Conservation (phyloP, 2,797 vertebrate genomes). For the Fistularia tabacaria region DNA sequence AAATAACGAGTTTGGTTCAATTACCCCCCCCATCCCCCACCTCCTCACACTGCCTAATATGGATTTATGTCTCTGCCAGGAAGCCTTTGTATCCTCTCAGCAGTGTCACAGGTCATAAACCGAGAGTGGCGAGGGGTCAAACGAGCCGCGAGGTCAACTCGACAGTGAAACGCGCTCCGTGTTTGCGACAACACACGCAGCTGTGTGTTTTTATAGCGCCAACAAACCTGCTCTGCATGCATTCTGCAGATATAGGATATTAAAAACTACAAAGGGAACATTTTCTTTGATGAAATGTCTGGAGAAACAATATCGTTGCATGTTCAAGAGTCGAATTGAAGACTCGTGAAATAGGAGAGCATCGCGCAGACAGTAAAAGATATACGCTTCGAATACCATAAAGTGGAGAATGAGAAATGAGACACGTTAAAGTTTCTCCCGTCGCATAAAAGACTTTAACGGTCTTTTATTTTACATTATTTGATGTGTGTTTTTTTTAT, state of each 20-base stretch:
- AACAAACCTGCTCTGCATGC: no score
- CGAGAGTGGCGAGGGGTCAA: conserved; percentile 81
- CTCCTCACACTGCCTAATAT: conserved; percentile 84
- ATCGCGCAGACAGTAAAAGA: not conserved
- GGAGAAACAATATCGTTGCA: no score
- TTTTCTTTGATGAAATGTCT: not conserved
- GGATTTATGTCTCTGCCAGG: conserved; percentile 84
- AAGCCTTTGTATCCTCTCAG: conserved; percentile 79
- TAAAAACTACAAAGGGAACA: no score
- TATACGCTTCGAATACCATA: conserved; percentile 22
- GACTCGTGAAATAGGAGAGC: not conserved
- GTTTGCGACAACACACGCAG: not conserved
- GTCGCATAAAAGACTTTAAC: conserved; percentile 21
- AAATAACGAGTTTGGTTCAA: conserved; percentile 71
- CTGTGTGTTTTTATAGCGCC: not conserved
- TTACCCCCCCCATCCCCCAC: conserved; percentile 85
- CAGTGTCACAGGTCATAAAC: conserved; percentile 85
- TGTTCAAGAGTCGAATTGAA: no score
- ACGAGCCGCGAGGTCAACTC: conserved; percentile 47
- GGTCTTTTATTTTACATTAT: conserved; percentile 51
- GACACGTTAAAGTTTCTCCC: conserved; percentile 19
- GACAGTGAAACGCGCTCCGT: conserved; percentile 1
- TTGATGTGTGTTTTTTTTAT: conserved; percentile 30
- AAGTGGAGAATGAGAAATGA: conserved; percentile 31
- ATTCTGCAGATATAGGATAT: no score